These are phyloP conservation scores for Toxonevra muliebris DNA, from an alignment of 2,888 invertebrate species.

Conservation along the genomic window DNA sequence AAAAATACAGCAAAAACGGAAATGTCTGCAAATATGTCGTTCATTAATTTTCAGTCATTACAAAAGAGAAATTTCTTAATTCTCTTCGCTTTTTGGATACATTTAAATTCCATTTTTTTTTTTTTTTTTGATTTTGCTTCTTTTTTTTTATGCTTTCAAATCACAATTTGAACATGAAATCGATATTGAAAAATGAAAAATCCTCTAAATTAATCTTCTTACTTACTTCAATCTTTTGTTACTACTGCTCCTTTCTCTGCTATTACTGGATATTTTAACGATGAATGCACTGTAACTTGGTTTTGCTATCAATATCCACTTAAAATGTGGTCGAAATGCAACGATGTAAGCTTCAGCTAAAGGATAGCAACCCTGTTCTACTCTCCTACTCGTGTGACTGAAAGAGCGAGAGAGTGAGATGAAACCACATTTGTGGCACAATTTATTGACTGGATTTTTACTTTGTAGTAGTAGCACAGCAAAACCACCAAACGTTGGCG, in stretches of 20 bases:
- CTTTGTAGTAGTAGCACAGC: constrained; percentile 14
- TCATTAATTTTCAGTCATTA: too few species aligned
- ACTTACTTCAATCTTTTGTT: constrained; percentile 20
- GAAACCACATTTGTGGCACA: constrained; percentile 33
- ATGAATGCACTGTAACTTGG: neutral
- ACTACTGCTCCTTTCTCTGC: too few species aligned
- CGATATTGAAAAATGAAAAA: constrained; percentile 41
- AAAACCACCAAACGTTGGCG: neutral
- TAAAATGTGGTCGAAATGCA: neutral
- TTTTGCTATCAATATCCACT: too few species aligned
- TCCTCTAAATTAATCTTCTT: constrained; percentile 45
- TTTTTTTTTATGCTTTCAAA: constrained; percentile 4
- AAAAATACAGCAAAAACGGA: too few species aligned
- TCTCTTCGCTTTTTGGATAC: too few species aligned
- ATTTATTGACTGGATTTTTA: constrained; percentile 37
- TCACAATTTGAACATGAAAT: constrained; percentile 30
- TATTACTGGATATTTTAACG: neutral
- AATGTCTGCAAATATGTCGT: too few species aligned
- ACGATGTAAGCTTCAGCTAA: too few species aligned
- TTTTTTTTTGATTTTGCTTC: too few species aligned
- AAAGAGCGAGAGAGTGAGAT: too few species aligned
- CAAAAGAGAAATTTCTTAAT: too few species aligned
- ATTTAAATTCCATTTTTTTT: too few species aligned
- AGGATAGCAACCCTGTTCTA: neutral
- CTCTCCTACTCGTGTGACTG: neutral